phyloP scores from a whole-genome alignment of 2,888 invertebrate genomes.

The Meteorus cinctellus region DNA sequence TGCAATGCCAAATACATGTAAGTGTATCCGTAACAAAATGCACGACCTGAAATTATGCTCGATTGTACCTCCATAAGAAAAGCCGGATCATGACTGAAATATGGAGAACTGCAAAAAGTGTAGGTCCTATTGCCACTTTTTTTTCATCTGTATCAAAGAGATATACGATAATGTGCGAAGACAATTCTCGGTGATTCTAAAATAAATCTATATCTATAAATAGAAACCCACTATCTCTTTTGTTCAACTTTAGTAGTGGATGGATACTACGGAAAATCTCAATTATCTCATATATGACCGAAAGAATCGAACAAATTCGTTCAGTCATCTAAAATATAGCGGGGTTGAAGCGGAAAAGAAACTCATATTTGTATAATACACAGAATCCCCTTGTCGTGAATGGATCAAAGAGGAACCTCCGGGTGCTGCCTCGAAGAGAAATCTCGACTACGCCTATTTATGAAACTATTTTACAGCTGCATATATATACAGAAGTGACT shows the following conservation, averaged over 20 bases:
- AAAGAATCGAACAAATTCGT: no score
- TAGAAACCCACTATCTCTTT: no score
- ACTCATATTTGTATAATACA: not conserved
- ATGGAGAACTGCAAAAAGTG: not conserved
- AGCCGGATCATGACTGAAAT: slow-evolving; percentile 42
- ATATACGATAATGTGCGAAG: no score
- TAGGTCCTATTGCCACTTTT: no score
- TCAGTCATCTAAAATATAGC: no score
- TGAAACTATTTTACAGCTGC: slow-evolving; percentile 49
- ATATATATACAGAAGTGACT: slow-evolving; percentile 36
- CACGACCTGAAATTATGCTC: slow-evolving; percentile 70
- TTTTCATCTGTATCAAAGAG: no score
- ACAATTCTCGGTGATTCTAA: no score
- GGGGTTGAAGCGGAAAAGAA: slow-evolving; percentile 9
- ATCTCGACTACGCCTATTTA: slow-evolving; percentile 46
- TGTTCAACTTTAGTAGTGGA: no score
- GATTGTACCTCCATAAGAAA: slow-evolving; percentile 60
- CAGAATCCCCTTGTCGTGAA: slow-evolving; percentile 16
- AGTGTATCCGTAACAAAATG: slow-evolving; percentile 43
- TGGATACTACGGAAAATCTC: no score
- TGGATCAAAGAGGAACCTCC: slow-evolving; percentile 39
- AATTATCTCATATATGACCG: no score
- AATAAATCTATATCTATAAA: no score
- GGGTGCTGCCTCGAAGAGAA: slow-evolving; percentile 49
- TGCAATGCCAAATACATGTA: slow-evolving; percentile 9